Percentiles rank a stretch among this genome's conserved stretches.
These are phyloP conservation scores for Ophion obscuratus DNA, from an alignment of 2,888 invertebrate genomes.

Conservation along the genomic window DNA sequence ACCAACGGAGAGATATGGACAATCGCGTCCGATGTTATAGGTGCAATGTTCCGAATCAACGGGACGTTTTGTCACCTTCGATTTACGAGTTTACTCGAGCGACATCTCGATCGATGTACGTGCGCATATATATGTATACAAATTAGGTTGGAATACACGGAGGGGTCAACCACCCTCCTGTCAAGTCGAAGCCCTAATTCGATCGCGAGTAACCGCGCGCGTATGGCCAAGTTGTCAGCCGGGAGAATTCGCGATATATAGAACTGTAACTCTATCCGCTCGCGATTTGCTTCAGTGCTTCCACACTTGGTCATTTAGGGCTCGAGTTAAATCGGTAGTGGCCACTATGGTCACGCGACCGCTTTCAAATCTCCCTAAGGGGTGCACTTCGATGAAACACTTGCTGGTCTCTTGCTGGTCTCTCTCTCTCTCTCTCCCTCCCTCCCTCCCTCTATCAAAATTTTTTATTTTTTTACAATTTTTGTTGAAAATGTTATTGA, in stretches of 20 bases:
- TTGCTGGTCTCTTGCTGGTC: conserved; percentile 27
- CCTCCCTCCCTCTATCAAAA: not conserved
- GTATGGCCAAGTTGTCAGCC: conserved; percentile 52
- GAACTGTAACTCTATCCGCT: conserved; percentile 37
- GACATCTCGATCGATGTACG: conserved; percentile 13
- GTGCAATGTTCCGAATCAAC: conserved; percentile 24
- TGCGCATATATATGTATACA: conserved; percentile 10
- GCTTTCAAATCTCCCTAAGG: conserved; percentile 41
- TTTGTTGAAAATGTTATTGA: no score
- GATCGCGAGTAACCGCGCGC: conserved; percentile 54
- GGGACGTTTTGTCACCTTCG: conserved; percentile 50
- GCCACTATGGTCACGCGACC: conserved; percentile 56
- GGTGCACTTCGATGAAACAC: conserved; percentile 45
- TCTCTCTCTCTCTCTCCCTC: conserved; percentile 3
- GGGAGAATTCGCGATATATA: conserved; percentile 31
- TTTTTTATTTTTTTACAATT: no score
- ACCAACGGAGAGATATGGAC: not conserved
- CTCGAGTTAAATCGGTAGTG: conserved; percentile 63
- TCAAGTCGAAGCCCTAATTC: conserved; percentile 62
- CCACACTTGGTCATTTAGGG: conserved; percentile 58
- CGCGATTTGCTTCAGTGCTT: conserved; percentile 54
- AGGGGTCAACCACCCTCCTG: conserved; percentile 6
- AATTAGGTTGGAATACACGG: conserved; percentile 24
- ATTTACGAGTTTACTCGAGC: conserved; percentile 57
- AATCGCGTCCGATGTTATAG: not conserved